phyloP scores from a whole-genome alignment of 2,113 vertebrate species.

The Tupaia chinensis region DNA sequence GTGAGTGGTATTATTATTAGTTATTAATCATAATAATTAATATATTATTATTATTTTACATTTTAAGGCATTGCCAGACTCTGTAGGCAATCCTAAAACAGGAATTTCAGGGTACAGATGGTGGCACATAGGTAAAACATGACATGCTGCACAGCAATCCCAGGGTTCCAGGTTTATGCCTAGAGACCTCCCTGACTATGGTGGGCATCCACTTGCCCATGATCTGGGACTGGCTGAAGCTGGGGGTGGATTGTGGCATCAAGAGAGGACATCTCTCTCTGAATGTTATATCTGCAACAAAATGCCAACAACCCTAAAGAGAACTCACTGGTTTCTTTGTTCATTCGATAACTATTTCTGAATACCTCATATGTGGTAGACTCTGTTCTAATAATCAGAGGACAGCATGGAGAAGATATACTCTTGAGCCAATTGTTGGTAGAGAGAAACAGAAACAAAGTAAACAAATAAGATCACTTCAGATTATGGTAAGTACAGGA shows the following conservation, averaged over 20 bases:
- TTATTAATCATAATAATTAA: too few relatives aligned
- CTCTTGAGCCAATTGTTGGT: neutral
- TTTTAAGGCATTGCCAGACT: neutral
- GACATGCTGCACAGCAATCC: too few relatives aligned
- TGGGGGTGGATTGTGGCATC: too few relatives aligned
- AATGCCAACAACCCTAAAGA: neutral
- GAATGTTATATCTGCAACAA: neutral
- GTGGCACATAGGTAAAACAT: too few relatives aligned
- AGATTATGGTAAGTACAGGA: neutral
- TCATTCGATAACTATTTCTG: neutral
- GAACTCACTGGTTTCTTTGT: neutral
- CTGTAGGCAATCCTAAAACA: conserved; percentile 10
- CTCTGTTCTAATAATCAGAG: neutral
- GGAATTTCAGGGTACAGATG: neutral
- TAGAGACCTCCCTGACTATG: too few relatives aligned
- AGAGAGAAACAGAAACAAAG: neutral
- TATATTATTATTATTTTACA: conserved; percentile 31
- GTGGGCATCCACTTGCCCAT: too few relatives aligned
- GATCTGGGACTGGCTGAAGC: too few relatives aligned
- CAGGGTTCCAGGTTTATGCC: too few relatives aligned
- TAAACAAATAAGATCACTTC: neutral
- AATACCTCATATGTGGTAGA: neutral
- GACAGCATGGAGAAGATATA: neutral
- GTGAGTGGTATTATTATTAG: neutral
- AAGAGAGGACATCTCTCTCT: neutral